These are phyloP conservation scores for Lepus americanus DNA, from an alignment of 2,113 vertebrate genomes.

Conservation along the genomic window DNA sequence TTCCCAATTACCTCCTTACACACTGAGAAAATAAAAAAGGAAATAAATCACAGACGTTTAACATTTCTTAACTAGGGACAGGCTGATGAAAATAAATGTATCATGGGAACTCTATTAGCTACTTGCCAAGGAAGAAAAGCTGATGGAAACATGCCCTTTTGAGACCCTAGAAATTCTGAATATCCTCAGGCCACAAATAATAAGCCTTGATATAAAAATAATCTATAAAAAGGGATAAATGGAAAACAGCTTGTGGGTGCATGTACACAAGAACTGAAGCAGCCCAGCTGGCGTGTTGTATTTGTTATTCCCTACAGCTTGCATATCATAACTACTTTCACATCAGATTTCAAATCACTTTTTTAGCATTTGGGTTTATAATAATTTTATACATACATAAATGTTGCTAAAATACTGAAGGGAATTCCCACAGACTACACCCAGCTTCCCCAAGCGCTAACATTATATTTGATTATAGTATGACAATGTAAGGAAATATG, in stretches of 20 bases:
- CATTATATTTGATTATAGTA: background rate
- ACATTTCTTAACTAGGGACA: background rate
- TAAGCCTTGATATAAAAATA: background rate
- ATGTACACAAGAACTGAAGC: background rate
- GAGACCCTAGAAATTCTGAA: background rate
- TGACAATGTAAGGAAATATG: background rate
- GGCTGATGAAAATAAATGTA: background rate
- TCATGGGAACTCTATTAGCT: background rate
- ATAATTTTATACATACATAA: background rate
- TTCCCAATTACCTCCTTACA: background rate
- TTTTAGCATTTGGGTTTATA: background rate
- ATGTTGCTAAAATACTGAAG: background rate
- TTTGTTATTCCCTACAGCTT: too few relatives aligned
- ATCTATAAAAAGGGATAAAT: background rate
- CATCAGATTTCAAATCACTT: background rate
- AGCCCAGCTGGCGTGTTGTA: accelerated
- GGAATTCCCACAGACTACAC: background rate
- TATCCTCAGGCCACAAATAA: background rate
- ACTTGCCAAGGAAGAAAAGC: background rate
- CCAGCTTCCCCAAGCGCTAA: too few relatives aligned
- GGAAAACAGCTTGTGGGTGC: background rate
- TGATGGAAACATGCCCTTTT: background rate
- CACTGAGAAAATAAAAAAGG: background rate
- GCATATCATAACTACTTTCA: background rate
- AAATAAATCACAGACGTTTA: background rate